Evolutionary conservation across 1,140 invertebrate genomes (phyloP).

Genomic region (Drosophila asahinai): DNA sequence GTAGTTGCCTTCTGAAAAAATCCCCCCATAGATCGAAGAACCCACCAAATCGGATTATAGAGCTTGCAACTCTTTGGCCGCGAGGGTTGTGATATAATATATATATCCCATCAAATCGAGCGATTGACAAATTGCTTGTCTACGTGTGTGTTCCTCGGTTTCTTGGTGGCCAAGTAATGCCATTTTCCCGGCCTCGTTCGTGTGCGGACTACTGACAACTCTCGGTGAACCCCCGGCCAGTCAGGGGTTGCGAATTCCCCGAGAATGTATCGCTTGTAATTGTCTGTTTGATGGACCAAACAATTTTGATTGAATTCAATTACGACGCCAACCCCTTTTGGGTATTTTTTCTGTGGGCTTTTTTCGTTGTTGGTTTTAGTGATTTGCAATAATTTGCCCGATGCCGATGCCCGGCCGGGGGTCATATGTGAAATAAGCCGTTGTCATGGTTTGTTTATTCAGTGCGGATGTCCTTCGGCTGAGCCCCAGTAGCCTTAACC

Average conservation of each 20-base stretch:
- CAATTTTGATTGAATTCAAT: slow-evolving; percentile 85
- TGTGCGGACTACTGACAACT: slow-evolving; percentile 69
- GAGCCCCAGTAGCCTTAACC: slow-evolving; percentile 24
- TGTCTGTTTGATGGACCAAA: slow-evolving; percentile 84
- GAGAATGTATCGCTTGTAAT: slow-evolving; percentile 72
- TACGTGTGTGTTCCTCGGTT: slow-evolving; percentile 71
- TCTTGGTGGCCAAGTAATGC: slow-evolving; percentile 15
- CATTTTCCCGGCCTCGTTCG: slow-evolving; percentile 14
- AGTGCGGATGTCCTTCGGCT: slow-evolving; percentile 64
- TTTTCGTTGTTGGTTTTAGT: slow-evolving; percentile 78
- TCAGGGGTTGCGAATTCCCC: slow-evolving; percentile 24
- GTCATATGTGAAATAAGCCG: slow-evolving; percentile 78
- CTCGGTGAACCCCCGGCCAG: slow-evolving; percentile 25
- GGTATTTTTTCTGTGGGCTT: slow-evolving; percentile 8
- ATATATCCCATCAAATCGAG: slow-evolving; percentile 66
- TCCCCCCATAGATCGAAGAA: background rate
- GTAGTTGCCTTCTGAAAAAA: background rate
- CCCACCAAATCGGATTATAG: background rate
- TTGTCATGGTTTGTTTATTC: slow-evolving; percentile 81
- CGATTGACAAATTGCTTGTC: slow-evolving; percentile 80
- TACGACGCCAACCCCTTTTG: slow-evolving; percentile 58
- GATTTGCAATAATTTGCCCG: slow-evolving; percentile 81
- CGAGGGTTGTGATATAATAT: slow-evolving; percentile 4
- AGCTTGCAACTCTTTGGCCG: slow-evolving; percentile 27
- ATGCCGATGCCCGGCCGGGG: slow-evolving; percentile 1